Conservation (phyloP, 2,113 vertebrate species). For the Chamaetylas fuelleborni region DNA sequence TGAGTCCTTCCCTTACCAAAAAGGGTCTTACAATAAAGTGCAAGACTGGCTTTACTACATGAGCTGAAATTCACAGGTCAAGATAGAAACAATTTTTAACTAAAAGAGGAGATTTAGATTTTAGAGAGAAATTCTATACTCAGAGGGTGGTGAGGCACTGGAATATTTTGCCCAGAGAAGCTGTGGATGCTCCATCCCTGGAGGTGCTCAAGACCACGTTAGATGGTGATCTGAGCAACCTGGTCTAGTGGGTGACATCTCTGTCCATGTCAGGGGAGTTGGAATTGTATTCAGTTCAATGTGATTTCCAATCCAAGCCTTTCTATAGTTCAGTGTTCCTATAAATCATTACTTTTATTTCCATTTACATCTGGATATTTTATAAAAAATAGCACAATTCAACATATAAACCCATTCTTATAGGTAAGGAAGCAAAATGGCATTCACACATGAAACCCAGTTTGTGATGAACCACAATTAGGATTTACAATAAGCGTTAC, state of each 20-base stretch:
- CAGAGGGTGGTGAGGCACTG: not conserved
- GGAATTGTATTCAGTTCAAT: not conserved
- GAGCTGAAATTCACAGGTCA: not conserved
- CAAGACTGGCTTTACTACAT: not conserved
- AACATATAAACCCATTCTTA: constrained; percentile 8
- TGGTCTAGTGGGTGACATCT: not conserved
- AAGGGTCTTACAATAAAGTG: not conserved
- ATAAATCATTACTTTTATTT: constrained; percentile 63
- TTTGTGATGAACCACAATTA: constrained; percentile 28
- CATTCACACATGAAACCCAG: not conserved
- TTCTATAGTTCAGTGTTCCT: not conserved
- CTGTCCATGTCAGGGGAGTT: not conserved
- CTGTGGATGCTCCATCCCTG: not conserved
- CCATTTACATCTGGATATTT: constrained; percentile 51
- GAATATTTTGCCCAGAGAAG: not conserved
- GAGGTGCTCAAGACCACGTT: not conserved
- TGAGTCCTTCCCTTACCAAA: not conserved
- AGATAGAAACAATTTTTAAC: not conserved
- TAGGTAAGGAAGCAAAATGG: not conserved
- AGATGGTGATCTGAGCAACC: not conserved
- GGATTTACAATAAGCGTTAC: not conserved
- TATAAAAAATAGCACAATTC: constrained; percentile 14
- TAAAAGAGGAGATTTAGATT: not conserved
- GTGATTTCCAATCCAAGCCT: not conserved
- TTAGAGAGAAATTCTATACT: not conserved